These are phyloP conservation scores for Asbolus verrucosus DNA, from an alignment of 1,140 invertebrate species.

Conservation along the genomic window DNA sequence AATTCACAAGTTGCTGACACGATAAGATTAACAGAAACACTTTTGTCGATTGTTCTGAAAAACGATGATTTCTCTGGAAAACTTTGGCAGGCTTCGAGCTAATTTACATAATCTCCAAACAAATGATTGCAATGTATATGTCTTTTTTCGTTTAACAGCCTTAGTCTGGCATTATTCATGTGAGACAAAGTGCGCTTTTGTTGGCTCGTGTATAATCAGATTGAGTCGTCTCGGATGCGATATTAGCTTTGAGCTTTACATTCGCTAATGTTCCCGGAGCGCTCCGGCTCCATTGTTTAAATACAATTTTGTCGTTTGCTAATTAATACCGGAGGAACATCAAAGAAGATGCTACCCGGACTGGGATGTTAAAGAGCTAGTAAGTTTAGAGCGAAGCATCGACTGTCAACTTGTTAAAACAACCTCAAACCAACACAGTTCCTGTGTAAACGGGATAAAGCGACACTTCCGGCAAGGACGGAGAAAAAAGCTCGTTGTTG, in stretches of 20 bases:
- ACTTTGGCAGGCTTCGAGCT: no score
- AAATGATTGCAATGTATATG: no score
- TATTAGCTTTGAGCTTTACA: slow-evolving; percentile 10
- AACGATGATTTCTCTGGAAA: no score
- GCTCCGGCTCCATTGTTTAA: slow-evolving; percentile 37
- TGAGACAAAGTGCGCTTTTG: background rate
- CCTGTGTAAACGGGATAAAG: no score
- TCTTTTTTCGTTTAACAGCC: no score
- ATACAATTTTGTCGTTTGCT: slow-evolving; percentile 44
- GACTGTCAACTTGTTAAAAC: slow-evolving; percentile 39
- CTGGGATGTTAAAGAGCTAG: no score
- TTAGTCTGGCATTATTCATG: no score
- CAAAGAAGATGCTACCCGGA: slow-evolving; percentile 31
- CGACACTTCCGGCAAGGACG: background rate
- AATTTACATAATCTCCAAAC: no score
- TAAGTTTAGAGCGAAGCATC: no score
- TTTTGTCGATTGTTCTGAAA: no score
- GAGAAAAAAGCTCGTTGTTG: slow-evolving; percentile 33
- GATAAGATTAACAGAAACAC: no score
- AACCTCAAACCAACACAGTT: slow-evolving; percentile 31
- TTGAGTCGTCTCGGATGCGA: background rate
- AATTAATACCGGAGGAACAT: slow-evolving; percentile 42
- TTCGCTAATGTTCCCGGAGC: slow-evolving; percentile 29
- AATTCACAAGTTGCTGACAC: no score
- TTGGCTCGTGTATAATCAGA: background rate